These are phyloP conservation scores for Columba janthina DNA, from an alignment of 2,113 vertebrate species.

Conservation along the genomic window DNA sequence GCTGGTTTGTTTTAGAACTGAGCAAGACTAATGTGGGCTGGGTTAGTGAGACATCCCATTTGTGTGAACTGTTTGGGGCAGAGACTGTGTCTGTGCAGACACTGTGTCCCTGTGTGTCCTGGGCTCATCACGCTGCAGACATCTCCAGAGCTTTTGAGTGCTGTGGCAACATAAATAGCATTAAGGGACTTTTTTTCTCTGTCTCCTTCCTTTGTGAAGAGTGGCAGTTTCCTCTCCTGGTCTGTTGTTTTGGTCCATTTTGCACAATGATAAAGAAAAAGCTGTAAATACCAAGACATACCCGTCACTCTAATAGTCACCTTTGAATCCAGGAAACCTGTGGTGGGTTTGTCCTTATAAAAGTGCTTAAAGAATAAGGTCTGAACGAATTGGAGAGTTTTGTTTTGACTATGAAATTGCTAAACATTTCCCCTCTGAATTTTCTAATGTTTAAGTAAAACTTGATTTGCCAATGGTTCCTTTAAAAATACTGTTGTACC, in stretches of 20 bases:
- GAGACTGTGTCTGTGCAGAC: neutral
- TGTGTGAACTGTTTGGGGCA: neutral
- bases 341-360: neutral
- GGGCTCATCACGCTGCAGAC: neutral
- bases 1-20: neutral
- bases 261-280: neutral
- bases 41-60: neutral
- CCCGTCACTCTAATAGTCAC: neutral
- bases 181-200: neutral
- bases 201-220: slow-evolving; percentile 7
- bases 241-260: neutral
- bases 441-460: neutral
- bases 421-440: neutral
- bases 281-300: neutral
- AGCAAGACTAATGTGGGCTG: neutral
- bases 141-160: neutral
- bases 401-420: neutral
- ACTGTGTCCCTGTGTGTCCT: neutral
- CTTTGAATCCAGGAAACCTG: neutral
- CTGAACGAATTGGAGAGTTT: neutral
- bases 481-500: neutral
- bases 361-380: neutral
- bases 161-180: neutral
- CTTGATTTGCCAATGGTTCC: neutral
- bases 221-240: neutral